Base-by-base conservation (phyloP, 2,113 vertebrate species). In the Clupea harengus region DNA sequence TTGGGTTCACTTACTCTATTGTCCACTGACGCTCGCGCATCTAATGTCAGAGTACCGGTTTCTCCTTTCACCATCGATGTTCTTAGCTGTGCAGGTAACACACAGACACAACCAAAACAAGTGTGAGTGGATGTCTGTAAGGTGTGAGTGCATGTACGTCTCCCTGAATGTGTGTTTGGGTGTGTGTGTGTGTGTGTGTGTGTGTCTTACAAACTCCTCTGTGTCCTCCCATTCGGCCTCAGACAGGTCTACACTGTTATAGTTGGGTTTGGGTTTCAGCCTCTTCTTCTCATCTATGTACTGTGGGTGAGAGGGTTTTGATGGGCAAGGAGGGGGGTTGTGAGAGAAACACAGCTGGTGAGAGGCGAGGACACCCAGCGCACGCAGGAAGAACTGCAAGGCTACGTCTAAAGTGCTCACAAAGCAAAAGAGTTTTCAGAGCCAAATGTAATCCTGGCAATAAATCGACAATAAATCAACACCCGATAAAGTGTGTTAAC, bases 141-240 rank as follows among this genome's bases (percentile, higher is more conserved):
- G 15, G 54, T 22, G 3, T 64, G 20, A 28, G n/a, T 78, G 46
- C 15, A 17, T 82, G 81, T 50, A 22, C 25, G n/a, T 50, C 3
- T 82, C 6, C 6, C 2, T 82, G 81, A 15, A 17, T 47, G 46
- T 49, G 46, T 49, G 20, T 82, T 8, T 78, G 20, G 50, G 25
- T 75, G 47, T 32, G n/a, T 39, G 52, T 72, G 67, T 52, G 15
- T 47, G 18, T 84, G 17, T 82, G 84, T 83, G 67, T 83, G 82
- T 46, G 52, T 46, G 50, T 85, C 86, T 93, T 72, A 99, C 98
- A 28, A 67, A 93, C 92, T 98, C 97, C 0, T 97, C 95, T 1
- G 22, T 92, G 88, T 99, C 98, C 90, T 98, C 97, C 98, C 97
- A 98, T 92, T 99, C 98, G 86, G 98, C 98, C 89, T 99, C 97